Percentiles rank a stretch among this genome's conserved stretches.
Evolutionary conservation across 2,797 vertebrate species (phyloP).

Genomic region (Pachyuromys duprasi): DNA sequence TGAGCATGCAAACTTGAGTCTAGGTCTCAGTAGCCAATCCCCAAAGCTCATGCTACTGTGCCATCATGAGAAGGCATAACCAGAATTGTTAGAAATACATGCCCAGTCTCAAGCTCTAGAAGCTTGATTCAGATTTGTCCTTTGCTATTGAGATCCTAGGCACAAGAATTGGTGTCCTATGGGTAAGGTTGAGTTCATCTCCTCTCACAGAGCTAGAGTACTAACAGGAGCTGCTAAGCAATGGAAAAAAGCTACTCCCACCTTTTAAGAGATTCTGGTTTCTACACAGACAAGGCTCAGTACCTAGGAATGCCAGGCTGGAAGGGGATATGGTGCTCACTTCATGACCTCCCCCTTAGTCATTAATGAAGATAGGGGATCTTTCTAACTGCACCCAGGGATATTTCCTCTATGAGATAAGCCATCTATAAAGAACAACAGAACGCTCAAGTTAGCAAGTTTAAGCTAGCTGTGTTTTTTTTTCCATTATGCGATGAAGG

Average conservation of each 20-base stretch:
- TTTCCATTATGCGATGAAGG: neutral
- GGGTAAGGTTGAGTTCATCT: neutral
- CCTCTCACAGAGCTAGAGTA: neutral
- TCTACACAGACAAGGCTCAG: neutral
- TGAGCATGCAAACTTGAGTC: neutral
- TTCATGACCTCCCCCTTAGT: neutral
- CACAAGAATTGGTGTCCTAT: neutral
- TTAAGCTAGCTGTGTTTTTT: neutral
- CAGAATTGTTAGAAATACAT: neutral
- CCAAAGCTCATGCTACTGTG: neutral
- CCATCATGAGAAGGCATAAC: slow-evolving; percentile 20
- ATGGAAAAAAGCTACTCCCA: neutral
- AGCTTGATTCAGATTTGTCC: slow-evolving; percentile 2
- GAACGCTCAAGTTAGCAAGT: neutral
- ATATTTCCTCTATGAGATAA: slow-evolving; percentile 11
- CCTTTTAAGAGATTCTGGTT: neutral
- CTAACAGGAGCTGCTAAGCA: neutral
- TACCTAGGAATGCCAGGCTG: neutral
- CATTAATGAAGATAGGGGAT: neutral
- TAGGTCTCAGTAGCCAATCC: neutral
- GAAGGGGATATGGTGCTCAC: neutral
- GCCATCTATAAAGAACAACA: neutral
- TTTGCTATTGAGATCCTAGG: neutral
- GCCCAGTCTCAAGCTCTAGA: neutral
- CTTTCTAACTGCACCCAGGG: neutral